Evolutionary conservation across 1,140 invertebrate genomes (phyloP), one percentile per base, ranked within the genome.

Genomic region (Euwallacea fornicatus): DNA sequence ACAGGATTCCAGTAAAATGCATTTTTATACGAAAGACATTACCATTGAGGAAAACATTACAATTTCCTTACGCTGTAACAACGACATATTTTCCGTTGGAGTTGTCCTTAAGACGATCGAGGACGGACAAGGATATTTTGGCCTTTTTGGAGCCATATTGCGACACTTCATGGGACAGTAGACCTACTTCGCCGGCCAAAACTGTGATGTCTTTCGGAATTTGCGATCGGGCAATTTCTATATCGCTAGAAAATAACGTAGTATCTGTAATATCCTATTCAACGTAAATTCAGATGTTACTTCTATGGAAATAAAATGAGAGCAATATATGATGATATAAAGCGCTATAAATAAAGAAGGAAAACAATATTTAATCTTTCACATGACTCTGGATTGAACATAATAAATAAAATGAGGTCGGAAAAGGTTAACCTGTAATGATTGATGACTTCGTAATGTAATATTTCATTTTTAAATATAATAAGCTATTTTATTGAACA

Each of bases 101-200:
- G 64, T 89, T 86, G 58, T 88, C 76, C 53, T 85, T 78, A 6
- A 98, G 83, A 60, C 97, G 83, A 8, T 98, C 83, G 6, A 98
- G 80, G 53, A 96, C 89, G 2, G 87, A 87, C 3, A 99, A 83
- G 0, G 90, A 88, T n/a, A 99, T 87, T 84, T 99, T 99, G 2
- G 95, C 97, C 81, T 99, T 99, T 73, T 91, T 97, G 76, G 87
- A 90, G 7, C 98, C 98, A 85, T 97, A 99, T 60, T 90, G 87
- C 21, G 93, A 93, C 7, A 98, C 86, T 82, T 99, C 98, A 42
- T 85, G 86, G 0, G 88, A 82, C 62, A 86, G 81, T 11, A 99
- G 80, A 2, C 96, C 95, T 75, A 98, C 92, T 85, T 98, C 96
- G 54, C 88, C 79, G 0, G 94, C 93, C 54, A 98, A 81, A 65